Percentiles rank a stretch among this genome's conserved stretches.
Evolutionary conservation across 2,797 vertebrate species (phyloP).

Genomic region (Coilia nasus): DNA sequence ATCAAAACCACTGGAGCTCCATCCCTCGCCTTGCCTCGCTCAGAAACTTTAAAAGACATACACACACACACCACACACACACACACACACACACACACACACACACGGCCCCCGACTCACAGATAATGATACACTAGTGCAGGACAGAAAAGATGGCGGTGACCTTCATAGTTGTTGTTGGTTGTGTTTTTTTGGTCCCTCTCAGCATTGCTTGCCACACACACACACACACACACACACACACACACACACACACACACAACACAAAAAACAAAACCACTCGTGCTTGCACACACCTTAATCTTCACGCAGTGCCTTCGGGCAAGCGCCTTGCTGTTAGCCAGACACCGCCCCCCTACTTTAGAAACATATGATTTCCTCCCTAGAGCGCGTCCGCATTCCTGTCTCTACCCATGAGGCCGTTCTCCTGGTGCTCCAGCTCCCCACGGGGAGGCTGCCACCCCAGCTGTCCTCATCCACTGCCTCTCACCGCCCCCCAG

Average conservation of each 20-base stretch:
- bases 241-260: not conserved
- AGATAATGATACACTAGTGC: constrained; percentile 1
- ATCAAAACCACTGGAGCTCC: not conserved
- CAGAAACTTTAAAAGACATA: not conserved
- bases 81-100: not conserved
- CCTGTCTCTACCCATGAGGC: too few relatives aligned
- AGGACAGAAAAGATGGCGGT: not conserved
- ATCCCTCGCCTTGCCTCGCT: not conserved
- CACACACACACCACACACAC: not conserved
- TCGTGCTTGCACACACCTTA: not conserved
- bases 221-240: not conserved
- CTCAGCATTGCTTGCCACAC: not conserved
- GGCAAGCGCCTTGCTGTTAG: not conserved
- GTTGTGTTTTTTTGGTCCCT: not conserved
- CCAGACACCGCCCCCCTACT: too few relatives aligned
- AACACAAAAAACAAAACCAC: too few relatives aligned
- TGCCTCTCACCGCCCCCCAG: too few relatives aligned
- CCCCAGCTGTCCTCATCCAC: too few relatives aligned
- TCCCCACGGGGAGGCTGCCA: too few relatives aligned
- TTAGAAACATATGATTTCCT: too few relatives aligned
- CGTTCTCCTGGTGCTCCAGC: too few relatives aligned
- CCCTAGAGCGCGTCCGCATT: too few relatives aligned
- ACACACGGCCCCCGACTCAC: not conserved
- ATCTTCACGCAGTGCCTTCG: not conserved
- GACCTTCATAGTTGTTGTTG: constrained; percentile 13